Base-by-base conservation (phyloP, 1,140 invertebrate species). In the Apis laboriosa region DNA sequence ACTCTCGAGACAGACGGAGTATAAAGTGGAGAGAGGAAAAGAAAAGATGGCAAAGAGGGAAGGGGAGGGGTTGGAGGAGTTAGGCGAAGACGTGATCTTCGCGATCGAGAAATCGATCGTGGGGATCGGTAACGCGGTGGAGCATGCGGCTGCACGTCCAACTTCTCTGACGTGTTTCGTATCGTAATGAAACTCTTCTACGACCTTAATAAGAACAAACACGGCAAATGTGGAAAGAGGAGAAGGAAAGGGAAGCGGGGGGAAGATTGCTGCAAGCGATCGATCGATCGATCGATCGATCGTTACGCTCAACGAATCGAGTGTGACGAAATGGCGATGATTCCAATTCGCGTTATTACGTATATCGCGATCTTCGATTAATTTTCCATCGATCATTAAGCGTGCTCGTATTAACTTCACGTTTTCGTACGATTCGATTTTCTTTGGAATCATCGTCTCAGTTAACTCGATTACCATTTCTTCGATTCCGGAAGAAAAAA, bases 81-180 rank as follows among this genome's bases (percentile, higher is more conserved):
- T 66, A 34, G 67, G 64, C 81, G 81, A 78, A 77, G 81, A 78
- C 81, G 76, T 78, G 81, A 83, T 83, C 81, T 72, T 66, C 58
- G 76, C 76, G 70, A 78, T 83, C 81, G 81, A 64, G 81, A 83
- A 83, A 83, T 83, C 81, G 76, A 83, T 83, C 81, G 76, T 60
- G 17, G 81, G 75, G 60, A 83, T 83, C 81, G 81, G 81, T 83
- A 78, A 70, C 76, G 76, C 81, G 53, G 71, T 4, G 64, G 55
- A 63, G 63, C 51, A 83, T 74, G 68, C 77, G 55, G 67, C 53
- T 56, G 63, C 51, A 56, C 75, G 67, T 83, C 58, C 11, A 78
- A 78, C 58, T 58, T 78, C 60, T 67, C 77, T 84, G 77, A 84
- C 82, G 75, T 74, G 77, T 84, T 80, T 84, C 77, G 77, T 80